Base-by-base conservation (phyloP, 2,113 vertebrate genomes). In the Bos javanicus region DNA sequence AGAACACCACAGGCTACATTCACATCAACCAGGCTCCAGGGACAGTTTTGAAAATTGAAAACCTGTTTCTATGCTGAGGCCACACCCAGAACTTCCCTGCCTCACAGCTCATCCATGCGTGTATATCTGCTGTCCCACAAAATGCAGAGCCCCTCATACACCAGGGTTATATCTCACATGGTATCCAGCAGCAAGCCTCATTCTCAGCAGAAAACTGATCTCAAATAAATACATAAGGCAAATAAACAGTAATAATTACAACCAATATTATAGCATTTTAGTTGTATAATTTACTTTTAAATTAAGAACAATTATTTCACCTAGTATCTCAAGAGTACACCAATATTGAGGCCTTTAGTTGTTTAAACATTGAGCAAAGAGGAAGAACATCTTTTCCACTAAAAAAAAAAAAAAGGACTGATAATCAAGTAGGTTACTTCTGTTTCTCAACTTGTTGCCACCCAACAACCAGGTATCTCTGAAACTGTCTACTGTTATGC, bases 211-310 rank as follows among this genome's bases (percentile, higher is more conserved):
- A 94, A 2, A 87, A 67, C 19, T 43, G 36, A n/a, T 59, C 84
- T 71, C 7, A 6, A 96, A 50, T 60, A 76, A 90, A 94, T 13
- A 28, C 4, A 25, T 62, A 92, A 81, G 26, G 15, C 26, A 87
- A 52, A 59, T 21, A 82, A 84, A 33, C 8, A 28, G 28, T 36
- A 21, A 36, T 82, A 81, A 52, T 62, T 46, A 52, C 26, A 94
- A 52, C 33, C 39, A 48, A 91, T 12, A 97, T 6, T 33, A 28
- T 33, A 88, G 21, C 11, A 74, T 92, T 87, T 57, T 96, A 76
- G 80, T 96, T 81, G n/a, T 46, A 5, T 3, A 62, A 71, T 71
- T 94, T 39, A 74, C 21, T 74, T 39, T 39, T 39, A 23, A 25
- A 76, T 76, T 76, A 76, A 76, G 39, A 43, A 39, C 19, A 62